Conservation (phyloP, 2,888 invertebrate species). For the Synanthedon tipuliformis region DNA sequence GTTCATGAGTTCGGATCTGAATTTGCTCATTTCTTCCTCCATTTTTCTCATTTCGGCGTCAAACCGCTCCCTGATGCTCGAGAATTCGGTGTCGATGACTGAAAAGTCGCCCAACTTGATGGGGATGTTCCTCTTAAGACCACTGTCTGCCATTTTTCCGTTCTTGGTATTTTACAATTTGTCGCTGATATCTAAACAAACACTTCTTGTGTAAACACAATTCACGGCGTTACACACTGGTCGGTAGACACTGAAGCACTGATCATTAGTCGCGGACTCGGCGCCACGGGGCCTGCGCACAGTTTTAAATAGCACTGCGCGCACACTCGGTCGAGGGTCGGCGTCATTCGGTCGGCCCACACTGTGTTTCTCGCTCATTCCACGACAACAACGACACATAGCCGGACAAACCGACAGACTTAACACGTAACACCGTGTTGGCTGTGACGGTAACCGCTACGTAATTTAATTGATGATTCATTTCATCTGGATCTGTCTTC, state of each 20-base stretch:
- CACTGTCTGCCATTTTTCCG: constrained; percentile 82
- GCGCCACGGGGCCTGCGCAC: constrained; percentile 68
- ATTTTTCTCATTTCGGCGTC: constrained; percentile 98
- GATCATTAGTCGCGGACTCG: constrained; percentile 68
- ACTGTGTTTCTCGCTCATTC: constrained; percentile 68
- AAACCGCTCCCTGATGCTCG: constrained; percentile 94
- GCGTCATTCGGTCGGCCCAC: constrained; percentile 62
- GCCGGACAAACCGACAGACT: constrained; percentile 13
- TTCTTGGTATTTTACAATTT: constrained; percentile 33
- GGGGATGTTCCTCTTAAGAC: constrained; percentile 89
- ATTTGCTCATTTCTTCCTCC: constrained; percentile 98
- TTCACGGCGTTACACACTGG: constrained; percentile 52
- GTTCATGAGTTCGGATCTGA: constrained; percentile 92
- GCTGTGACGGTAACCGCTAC: constrained; percentile 25
- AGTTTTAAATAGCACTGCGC: constrained; percentile 70
- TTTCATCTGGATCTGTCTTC: constrained; percentile 43
- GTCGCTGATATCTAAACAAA: constrained; percentile 58
- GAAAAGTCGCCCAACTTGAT: constrained; percentile 94
- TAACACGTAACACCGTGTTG: constrained; percentile 14
- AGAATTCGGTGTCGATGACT: constrained; percentile 96
- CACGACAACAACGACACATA: constrained; percentile 34
- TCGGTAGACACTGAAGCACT: constrained; percentile 62
- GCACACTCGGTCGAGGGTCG: constrained; percentile 47
- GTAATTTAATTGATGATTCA: constrained; percentile 58
- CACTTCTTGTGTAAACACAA: constrained; percentile 65